phyloP scores from a whole-genome alignment of 2,888 invertebrate genomes.

The Ophraella communa region DNA sequence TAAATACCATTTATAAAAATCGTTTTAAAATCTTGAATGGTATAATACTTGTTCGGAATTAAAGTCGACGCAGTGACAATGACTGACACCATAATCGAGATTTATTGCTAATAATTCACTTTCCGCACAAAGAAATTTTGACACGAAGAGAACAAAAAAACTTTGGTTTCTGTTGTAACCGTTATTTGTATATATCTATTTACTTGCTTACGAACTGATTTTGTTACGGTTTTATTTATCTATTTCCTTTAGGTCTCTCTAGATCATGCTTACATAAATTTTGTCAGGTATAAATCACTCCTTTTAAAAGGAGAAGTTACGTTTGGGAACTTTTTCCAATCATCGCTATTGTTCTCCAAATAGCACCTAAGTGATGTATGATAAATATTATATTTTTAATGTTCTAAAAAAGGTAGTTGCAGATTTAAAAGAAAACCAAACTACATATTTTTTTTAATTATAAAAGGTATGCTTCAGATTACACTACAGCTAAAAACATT shows the following conservation, averaged over 20 bases:
- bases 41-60: too few species aligned
- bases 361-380: neutral
- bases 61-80: constrained; percentile 43
- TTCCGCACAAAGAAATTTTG: constrained; percentile 56
- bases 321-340: constrained; percentile 8
- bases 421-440: too few species aligned
- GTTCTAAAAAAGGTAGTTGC: too few species aligned
- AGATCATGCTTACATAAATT: constrained; percentile 22
- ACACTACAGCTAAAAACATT: too few species aligned
- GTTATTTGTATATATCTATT: constrained; percentile 11
- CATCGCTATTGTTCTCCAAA: constrained; percentile 12
- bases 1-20: too few species aligned
- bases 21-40: too few species aligned
- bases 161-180: constrained; percentile 39
- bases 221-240: constrained; percentile 39
- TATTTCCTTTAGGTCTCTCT: neutral
- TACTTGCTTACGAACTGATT: constrained; percentile 29
- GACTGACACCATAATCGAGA: constrained; percentile 60
- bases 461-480: too few species aligned
- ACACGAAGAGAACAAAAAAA: constrained; percentile 59
- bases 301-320: constrained; percentile 9
- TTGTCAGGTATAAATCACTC: constrained; percentile 21
- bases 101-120: constrained; percentile 62
- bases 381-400: neutral
- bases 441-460: too few species aligned